A percentile compares a stretch with the other conserved stretches of the same genome.
Conservation (phyloP, 1,140 invertebrate species). For the Drosophila bifasciata region DNA sequence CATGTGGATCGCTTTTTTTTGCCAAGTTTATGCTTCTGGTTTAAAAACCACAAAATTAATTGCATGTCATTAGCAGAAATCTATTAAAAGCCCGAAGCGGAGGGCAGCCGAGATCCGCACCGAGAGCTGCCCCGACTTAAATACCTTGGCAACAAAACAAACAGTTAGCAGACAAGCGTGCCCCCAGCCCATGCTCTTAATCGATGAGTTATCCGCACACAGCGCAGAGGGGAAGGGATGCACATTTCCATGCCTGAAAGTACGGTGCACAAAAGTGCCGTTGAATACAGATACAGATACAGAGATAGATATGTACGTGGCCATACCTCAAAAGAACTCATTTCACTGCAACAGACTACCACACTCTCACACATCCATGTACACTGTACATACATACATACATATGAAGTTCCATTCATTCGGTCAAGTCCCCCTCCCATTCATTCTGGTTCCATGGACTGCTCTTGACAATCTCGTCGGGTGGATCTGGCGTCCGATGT, state of each 20-base stretch:
- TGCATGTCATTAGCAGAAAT: slow-evolving; percentile 72
- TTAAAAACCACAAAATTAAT: slow-evolving; percentile 70
- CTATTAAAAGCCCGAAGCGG: slow-evolving; percentile 47
- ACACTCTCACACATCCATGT: neutral
- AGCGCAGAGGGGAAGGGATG: slow-evolving; percentile 8
- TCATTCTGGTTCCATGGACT: neutral
- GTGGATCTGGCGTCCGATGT: neutral
- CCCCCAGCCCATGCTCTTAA: slow-evolving; percentile 28
- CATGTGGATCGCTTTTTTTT: neutral
- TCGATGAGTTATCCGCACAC: slow-evolving; percentile 63
- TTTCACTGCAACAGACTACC: slow-evolving; percentile 5
- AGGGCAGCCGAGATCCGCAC: slow-evolving; percentile 2
- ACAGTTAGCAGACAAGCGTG: slow-evolving; percentile 17
- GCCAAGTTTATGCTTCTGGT: slow-evolving; percentile 22
- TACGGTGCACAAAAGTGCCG: slow-evolving; percentile 35
- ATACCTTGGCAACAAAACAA: slow-evolving; percentile 47
- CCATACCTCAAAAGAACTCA: slow-evolving; percentile 33
- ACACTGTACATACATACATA: too few species aligned
- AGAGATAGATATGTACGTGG: neutral
- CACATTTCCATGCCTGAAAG: slow-evolving; percentile 54
- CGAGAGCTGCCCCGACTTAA: slow-evolving; percentile 39
- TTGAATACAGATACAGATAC: slow-evolving; percentile 21
- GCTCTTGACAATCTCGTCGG: slow-evolving; percentile 18
- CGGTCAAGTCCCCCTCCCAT: neutral
- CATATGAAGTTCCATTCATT: neutral